These are phyloP conservation scores for Oconnorella tubifera DNA, from an alignment of 2,888 invertebrate genomes.

Conservation along the genomic window DNA sequence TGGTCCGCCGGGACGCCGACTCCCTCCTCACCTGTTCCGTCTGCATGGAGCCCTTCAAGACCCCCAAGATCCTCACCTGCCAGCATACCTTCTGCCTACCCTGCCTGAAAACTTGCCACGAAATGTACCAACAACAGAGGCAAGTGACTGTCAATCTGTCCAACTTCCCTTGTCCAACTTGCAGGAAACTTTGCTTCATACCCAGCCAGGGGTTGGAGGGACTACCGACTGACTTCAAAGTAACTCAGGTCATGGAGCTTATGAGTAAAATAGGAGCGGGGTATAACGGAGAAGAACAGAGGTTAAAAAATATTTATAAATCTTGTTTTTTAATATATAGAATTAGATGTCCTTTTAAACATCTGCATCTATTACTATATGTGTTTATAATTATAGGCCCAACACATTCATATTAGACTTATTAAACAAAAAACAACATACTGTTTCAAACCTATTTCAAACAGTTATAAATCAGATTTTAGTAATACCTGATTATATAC, in stretches of 20 bases:
- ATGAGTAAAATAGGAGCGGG: background rate
- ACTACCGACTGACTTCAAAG: constrained; percentile 28
- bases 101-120: constrained; percentile 21
- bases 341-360: too few species aligned
- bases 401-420: too few species aligned
- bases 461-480: too few species aligned
- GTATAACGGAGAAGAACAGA: too few species aligned
- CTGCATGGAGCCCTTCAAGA: constrained; percentile 23
- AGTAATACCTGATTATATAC: too few species aligned
- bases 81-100: constrained; percentile 30
- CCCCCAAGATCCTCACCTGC: constrained; percentile 30
- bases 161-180: constrained; percentile 29
- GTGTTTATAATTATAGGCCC: too few species aligned
- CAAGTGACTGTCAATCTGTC: constrained; percentile 9
- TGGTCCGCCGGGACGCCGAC: constrained; percentile 18
- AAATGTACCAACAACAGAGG: constrained; percentile 17
- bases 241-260: constrained; percentile 26
- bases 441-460: too few species aligned
- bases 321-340: too few species aligned
- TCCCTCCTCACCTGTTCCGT: constrained; percentile 26
- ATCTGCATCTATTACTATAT: too few species aligned
- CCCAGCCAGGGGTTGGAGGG: constrained; percentile 17
- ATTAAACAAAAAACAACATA: too few species aligned
- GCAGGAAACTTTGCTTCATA: constrained; percentile 26
- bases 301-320: too few species aligned